These are phyloP conservation scores for Lysandra coridon DNA, from an alignment of 2,888 invertebrate genomes.

Conservation along the genomic window DNA sequence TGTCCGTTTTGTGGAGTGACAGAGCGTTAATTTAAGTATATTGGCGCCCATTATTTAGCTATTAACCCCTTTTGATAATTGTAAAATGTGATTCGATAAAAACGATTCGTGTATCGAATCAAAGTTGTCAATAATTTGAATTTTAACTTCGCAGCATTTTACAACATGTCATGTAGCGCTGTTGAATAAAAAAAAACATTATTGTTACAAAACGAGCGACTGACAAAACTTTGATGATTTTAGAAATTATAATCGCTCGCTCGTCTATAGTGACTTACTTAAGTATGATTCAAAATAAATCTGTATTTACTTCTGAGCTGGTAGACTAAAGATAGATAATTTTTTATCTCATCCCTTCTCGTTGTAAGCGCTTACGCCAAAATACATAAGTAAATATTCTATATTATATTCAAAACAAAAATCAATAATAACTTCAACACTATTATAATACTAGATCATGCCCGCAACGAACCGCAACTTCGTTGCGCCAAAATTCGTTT, in stretches of 20 bases:
- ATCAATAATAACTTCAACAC: neutral
- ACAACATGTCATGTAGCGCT: neutral
- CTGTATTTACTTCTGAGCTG: no score
- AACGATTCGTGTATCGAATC: conserved; percentile 3
- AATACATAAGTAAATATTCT: no score
- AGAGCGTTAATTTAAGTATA: conserved; percentile 22
- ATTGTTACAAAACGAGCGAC: no score
- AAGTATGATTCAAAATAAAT: no score
- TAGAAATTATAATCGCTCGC: no score
- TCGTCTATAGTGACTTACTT: no score
- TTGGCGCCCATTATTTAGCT: conserved; percentile 19
- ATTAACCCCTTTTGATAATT: conserved; percentile 9
- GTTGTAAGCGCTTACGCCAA: no score
- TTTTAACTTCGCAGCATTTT: neutral
- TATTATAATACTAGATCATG: neutral
- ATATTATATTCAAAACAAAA: neutral
- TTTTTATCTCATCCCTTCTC: no score
- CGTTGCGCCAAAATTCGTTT: no score
- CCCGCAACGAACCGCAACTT: no score
- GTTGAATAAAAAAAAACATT: neutral
- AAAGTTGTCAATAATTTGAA: neutral
- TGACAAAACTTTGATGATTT: no score
- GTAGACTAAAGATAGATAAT: no score
- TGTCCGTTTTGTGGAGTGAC: conserved; percentile 30
- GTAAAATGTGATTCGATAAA: neutral